phyloP scores from a whole-genome alignment of 1,140 invertebrate species.

The Harpegnathos saltator region DNA sequence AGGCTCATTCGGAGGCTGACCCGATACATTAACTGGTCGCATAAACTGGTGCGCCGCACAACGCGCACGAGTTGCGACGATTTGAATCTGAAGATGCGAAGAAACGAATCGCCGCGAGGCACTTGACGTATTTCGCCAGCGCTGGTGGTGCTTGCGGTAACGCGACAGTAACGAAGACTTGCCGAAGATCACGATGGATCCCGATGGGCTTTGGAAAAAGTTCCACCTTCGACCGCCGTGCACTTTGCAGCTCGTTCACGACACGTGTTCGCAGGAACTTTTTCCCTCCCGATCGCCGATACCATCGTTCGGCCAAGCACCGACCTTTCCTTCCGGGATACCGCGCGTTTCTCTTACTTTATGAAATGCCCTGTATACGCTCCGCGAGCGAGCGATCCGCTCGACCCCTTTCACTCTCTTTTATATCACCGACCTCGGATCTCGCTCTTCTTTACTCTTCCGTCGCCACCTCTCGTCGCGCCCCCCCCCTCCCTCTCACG shows the following conservation, averaged over 20 bases:
- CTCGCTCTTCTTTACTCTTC: conserved; percentile 31
- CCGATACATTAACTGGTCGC: too few relatives aligned
- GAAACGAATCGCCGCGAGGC: not conserved
- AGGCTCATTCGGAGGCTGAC: too few relatives aligned
- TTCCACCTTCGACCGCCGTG: not conserved
- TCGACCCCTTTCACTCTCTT: conserved; percentile 46
- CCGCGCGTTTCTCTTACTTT: conserved; percentile 25
- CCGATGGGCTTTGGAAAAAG: not conserved
- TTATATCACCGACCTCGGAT: conserved; percentile 22
- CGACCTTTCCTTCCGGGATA: conserved; percentile 14
- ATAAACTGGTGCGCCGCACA: too few relatives aligned
- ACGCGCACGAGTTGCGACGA: too few relatives aligned
- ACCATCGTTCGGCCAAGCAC: conserved; percentile 18
- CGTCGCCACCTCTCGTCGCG: conserved; percentile 1
- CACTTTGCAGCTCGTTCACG: conserved; percentile 5
- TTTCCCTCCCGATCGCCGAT: conserved; percentile 17
- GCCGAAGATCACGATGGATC: conserved; percentile 2
- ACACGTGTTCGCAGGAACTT: not conserved
- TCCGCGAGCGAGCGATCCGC: conserved; percentile 33
- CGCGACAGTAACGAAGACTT: not conserved
- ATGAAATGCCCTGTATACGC: conserved; percentile 2
- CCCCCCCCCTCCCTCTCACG: conserved; percentile 34
- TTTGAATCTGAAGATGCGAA: conserved; percentile 5
- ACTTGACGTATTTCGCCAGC: too few relatives aligned
- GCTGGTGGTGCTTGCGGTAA: not conserved